Base-by-base conservation (phyloP, 2,113 vertebrate genomes). In the Odontesthes bonariensis region DNA sequence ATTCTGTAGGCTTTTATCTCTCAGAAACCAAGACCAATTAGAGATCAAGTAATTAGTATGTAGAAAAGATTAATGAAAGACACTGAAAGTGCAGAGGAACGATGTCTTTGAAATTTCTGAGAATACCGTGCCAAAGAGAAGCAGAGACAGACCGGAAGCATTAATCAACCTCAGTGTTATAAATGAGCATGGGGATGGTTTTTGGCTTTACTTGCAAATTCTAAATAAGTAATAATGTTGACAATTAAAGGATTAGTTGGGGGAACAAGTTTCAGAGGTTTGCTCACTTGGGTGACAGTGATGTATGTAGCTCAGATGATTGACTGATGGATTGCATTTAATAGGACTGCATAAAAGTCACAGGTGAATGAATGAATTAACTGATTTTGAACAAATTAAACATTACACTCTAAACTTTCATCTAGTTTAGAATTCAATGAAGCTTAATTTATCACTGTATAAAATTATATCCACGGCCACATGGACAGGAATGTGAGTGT, bases 31-130 rank as follows among this genome's bases (percentile, higher is more conserved):
- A 31, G 20, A 85, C 60, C 46, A 72, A 69, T 46, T 60, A 74
- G 62, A 66, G 73, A 82, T 85, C 12, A 78, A 83, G 67, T 71
- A 79, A 80, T 84, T 76, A 74, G 66, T 57, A 65, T 78, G 69
- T 64, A 73, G 61, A 76, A 61, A 56, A 59, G 20, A 87, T 85
- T 82, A 83, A 80, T 71, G 60, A 32, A 54, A 73, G 38, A 58
- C 58, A 35, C 53, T 75, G 42, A 17, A 63, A 70, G 17, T 8
- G 31, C 14, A 52, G 46, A 75, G 72, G 67, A 86, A 49, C 14
- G 70, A 66, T 13, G 61, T 57, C 77, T 87, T 68, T 86, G 80
- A 91, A 89, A 85, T 85, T 53, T 73, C 58, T 19, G 55, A 54
- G 42, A 81, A 81, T 69, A 79, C 23, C 23, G 53, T 38, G 80